Conservation (phyloP, 1,140 invertebrate species). For the Heliconius hewitsoni region DNA sequence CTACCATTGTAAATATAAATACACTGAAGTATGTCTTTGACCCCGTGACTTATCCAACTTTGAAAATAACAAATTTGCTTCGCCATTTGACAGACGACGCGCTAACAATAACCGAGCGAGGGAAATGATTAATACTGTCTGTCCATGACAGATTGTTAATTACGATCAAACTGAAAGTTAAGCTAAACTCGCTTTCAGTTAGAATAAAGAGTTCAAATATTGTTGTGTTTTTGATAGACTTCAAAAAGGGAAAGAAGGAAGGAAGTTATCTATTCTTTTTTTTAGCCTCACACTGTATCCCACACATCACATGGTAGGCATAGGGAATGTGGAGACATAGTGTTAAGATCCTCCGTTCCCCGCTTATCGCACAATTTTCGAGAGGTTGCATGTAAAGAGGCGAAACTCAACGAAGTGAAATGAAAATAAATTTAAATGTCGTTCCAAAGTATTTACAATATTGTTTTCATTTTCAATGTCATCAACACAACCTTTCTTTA, state of each 20-base stretch:
- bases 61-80: slow-evolving; percentile 8
- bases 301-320: neutral
- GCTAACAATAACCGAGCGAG: slow-evolving; percentile 20
- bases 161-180: slow-evolving; percentile 24
- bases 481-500: neutral
- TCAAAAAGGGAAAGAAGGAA: no score
- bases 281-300: no score
- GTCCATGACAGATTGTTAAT: slow-evolving; percentile 44
- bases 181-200: neutral
- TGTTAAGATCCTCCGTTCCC: no score
- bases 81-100: slow-evolving; percentile 15
- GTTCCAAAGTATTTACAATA: neutral
- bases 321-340: neutral
- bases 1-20: neutral
- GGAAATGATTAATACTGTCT: slow-evolving; percentile 42
- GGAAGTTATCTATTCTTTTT: neutral
- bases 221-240: no score
- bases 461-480: neutral
- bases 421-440: no score
- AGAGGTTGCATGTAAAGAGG: no score
- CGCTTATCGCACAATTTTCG: no score
- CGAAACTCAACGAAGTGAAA: no score
- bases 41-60: neutral
- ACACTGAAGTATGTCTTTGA: neutral
- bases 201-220: neutral